These are phyloP conservation scores for Channallabes apus DNA, from an alignment of 2,797 vertebrate genomes.

Conservation along the genomic window DNA sequence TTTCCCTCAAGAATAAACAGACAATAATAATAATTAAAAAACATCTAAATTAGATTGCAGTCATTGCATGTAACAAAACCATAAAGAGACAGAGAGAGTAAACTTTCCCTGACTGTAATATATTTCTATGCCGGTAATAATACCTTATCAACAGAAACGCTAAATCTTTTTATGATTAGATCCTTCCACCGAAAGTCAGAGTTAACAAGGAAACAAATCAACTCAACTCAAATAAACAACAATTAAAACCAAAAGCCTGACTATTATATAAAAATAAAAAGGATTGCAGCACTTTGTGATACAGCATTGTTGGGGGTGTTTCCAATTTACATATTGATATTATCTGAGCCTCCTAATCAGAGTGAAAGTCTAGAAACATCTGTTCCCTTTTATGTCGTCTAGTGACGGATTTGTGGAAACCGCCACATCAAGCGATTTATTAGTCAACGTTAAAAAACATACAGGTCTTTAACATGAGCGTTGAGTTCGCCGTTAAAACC, in stretches of 20 bases:
- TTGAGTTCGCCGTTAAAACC: not conserved
- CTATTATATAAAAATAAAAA: too few relatives aligned
- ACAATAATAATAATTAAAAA: not conserved
- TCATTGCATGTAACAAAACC: not conserved
- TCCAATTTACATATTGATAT: conserved; percentile 1
- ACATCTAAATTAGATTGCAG: not conserved
- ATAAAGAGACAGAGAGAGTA: not conserved
- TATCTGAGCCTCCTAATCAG: not conserved
- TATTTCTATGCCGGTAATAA: not conserved
- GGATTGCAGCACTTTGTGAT: too few relatives aligned
- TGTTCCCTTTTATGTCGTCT: not conserved
- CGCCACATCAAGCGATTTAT: not conserved
- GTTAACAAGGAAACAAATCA: not conserved
- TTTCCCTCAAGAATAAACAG: not conserved
- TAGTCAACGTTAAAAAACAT: not conserved
- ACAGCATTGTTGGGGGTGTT: not conserved
- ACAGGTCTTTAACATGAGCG: not conserved
- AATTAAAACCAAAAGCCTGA: too few relatives aligned
- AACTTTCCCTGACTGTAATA: not conserved
- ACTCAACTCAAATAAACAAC: too few relatives aligned
- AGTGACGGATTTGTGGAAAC: not conserved
- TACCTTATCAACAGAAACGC: not conserved
- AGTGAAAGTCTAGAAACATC: not conserved
- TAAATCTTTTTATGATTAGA: not conserved
- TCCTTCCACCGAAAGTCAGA: not conserved